Evolutionary conservation across 2,113 vertebrate species (phyloP), one percentile per base, ranked within the genome.

Genomic region (Panthera tigris): DNA sequence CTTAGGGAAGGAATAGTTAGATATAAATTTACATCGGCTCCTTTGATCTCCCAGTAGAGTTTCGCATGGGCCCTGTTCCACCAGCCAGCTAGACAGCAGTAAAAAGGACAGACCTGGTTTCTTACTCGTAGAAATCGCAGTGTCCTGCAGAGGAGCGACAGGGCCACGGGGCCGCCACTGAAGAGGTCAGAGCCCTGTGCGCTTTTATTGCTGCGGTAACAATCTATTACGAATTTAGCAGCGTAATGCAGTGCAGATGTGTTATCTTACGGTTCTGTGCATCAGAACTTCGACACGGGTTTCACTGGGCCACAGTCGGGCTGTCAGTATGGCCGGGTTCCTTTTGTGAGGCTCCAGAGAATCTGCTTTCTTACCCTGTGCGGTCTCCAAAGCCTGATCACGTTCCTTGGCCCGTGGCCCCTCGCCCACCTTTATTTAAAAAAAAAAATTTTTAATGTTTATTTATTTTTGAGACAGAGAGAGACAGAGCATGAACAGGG

Each of bases 181-280:
- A 45, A 29, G 73, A 48, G 73, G 13, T 16, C 73, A 45, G 12
- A 16, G 41, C 73, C 3, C 1, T 18, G 27, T 8, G 27, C 1
- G 1, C 25, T 48, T 48, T 4, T 12, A 16, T 8, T 7, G 1
- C 16, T 29, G 39, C 48, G 2, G 4, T 3, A 41, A 39, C 1
- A 4, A 1, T 2, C 2, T 0, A 2, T 31, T 39, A 14, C 3
- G 13, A 1, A 21, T 31, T 21, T 1, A 55, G 52, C 41, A 9
- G 27, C 0, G 4, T 29, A 25, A 5, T 12, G 3, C 27, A 31
- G 2, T 25, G 4, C 7, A 5, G 18, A 12, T 1, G 0, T 0
- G 0, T 21, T 25, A n/a, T 7, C 74, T 31, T 6, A 7, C 1
- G 11, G 52, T 21, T 52, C 65, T 16, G 3, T 13, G 45, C 73